These are phyloP conservation scores for Thrips palmi DNA, from an alignment of 1,140 invertebrate genomes.

Conservation along the genomic window DNA sequence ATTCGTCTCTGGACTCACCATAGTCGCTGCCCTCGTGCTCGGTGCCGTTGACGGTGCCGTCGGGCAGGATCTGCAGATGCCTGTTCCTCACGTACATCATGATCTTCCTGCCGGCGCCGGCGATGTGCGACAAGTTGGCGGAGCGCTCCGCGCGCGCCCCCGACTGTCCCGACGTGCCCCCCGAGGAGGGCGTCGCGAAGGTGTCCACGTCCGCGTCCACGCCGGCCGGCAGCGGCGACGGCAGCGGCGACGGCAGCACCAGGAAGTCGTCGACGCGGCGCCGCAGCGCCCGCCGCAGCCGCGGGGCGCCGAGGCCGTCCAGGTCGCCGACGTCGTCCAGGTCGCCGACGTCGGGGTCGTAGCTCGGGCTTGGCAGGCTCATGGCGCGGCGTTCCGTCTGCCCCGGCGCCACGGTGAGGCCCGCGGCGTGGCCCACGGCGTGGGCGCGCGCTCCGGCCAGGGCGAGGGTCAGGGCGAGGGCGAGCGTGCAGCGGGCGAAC, in stretches of 20 bases:
- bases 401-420: too few species aligned
- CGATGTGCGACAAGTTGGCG: constrained; percentile 52
- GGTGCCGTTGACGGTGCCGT: constrained; percentile 62
- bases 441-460: background rate
- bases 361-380: too few species aligned
- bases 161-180: too few species aligned
- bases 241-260: too few species aligned
- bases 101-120: constrained; percentile 50
- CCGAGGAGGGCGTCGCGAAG: too few species aligned
- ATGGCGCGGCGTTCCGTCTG: too few species aligned
- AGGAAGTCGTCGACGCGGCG: too few species aligned
- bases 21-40: constrained; percentile 52
- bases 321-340: background rate
- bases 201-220: too few species aligned
- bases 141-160: constrained; percentile 35
- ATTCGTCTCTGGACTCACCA: constrained; percentile 40
- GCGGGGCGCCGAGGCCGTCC: background rate
- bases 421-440: background rate
- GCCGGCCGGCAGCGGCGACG: too few species aligned
- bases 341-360: too few species aligned
- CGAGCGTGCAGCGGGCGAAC: too few species aligned
- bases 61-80: constrained; percentile 53
- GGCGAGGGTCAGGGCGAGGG: background rate
- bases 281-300: too few species aligned
- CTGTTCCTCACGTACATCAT: constrained; percentile 63